These are phyloP conservation scores for Macrophya annulata DNA, from an alignment of 2,888 invertebrate genomes.

Conservation along the genomic window DNA sequence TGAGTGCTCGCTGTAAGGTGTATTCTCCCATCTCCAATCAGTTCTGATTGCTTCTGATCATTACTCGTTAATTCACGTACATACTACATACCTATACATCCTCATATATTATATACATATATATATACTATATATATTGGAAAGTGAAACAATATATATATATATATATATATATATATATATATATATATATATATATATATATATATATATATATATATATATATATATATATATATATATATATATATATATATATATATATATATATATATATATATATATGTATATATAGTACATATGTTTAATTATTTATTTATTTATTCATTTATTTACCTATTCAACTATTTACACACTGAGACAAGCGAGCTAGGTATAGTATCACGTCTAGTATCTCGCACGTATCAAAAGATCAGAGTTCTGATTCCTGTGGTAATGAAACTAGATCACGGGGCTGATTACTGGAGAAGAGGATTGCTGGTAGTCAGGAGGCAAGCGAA, in stretches of 20 bases:
- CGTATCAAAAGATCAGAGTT: conserved; percentile 28
- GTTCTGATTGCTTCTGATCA: conserved; percentile 69
- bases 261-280: neutral
- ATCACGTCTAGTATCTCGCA: conserved; percentile 15
- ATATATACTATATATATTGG: neutral
- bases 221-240: neutral
- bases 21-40: conserved; percentile 68
- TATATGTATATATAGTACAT: neutral
- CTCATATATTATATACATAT: neutral
- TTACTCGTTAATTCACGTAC: conserved; percentile 61
- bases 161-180: neutral
- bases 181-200: too few relatives aligned
- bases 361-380: neutral
- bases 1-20: conserved; percentile 59
- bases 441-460: conserved; percentile 41
- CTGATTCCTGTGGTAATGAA: conserved; percentile 44
- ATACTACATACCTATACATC: neutral
- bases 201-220: too few relatives aligned
- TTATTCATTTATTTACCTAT: neutral
- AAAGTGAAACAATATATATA: neutral
- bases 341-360: neutral
- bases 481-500: conserved; percentile 19
- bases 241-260: too few relatives aligned
- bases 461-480: neutral
- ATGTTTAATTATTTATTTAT: conserved; percentile 29